A percentile compares a stretch with the other conserved stretches of the same genome.
phyloP scores from a whole-genome alignment of 2,113 vertebrate species.

The Carassius auratus region DNA sequence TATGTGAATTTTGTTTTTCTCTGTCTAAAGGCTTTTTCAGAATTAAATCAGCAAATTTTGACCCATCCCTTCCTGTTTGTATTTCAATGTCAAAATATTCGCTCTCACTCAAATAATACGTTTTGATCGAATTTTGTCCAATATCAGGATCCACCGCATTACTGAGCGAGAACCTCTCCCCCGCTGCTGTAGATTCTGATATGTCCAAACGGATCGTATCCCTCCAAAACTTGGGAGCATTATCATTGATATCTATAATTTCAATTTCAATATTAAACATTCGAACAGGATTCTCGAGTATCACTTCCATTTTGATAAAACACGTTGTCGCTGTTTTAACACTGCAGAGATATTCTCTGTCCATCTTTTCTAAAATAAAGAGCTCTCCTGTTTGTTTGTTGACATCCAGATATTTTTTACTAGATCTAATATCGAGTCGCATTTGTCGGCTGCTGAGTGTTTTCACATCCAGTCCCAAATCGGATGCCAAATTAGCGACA shows the following conservation, averaged over 20 bases:
- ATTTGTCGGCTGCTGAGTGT: slow-evolving; percentile 67
- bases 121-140: neutral
- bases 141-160: neutral
- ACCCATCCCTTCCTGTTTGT: slow-evolving; percentile 56
- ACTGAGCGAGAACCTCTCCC: neutral
- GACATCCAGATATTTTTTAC: slow-evolving; percentile 76
- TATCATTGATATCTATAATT: neutral
- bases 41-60: slow-evolving; percentile 54
- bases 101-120: neutral
- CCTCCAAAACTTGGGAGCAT: neutral
- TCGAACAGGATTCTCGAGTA: slow-evolving; percentile 55
- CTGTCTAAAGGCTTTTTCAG: slow-evolving; percentile 59
- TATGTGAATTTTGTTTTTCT: slow-evolving; percentile 50
- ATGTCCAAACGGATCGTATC: neutral
- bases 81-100: slow-evolving; percentile 50
- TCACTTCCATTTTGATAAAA: slow-evolving; percentile 51
- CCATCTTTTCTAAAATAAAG: slow-evolving; percentile 73
- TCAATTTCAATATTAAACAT: slow-evolving; percentile 54
- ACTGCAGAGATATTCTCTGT: slow-evolving; percentile 72
- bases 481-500: slow-evolving; percentile 80
- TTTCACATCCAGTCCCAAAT: slow-evolving; percentile 76
- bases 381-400: slow-evolving; percentile 80
- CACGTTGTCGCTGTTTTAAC: neutral
- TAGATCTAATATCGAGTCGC: slow-evolving; percentile 60
- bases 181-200: neutral